These are phyloP conservation scores for Tympanuchus pallidicinctus DNA, from an alignment of 2,113 vertebrate species.

Conservation along the genomic window DNA sequence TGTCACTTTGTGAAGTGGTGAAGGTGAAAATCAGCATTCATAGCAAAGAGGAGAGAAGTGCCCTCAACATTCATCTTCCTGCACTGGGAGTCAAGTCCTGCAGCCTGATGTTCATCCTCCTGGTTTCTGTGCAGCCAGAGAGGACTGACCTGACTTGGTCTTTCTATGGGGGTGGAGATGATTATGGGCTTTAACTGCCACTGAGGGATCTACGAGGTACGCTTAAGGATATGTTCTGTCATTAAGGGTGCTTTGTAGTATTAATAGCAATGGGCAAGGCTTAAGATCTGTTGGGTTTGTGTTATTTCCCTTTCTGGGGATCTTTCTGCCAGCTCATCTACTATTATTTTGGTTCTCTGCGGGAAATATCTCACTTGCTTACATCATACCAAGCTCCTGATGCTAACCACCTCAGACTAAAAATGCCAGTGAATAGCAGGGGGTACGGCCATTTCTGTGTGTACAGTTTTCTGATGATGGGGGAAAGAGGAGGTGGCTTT, in stretches of 20 bases:
- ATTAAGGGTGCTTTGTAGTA: not conserved
- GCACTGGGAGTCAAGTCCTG: rapidly evolving
- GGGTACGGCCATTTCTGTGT: not conserved
- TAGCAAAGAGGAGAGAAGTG: not conserved
- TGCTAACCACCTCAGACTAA: not conserved
- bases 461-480: not conserved
- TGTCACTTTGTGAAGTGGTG: rapidly evolving
- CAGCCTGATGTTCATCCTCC: not conserved
- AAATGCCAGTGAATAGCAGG: slow-evolving; percentile 11
- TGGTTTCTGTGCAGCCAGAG: not conserved
- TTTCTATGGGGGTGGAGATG: not conserved
- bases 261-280: not conserved
- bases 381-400: not conserved
- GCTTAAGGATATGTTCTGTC: not conserved
- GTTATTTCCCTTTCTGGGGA: not conserved
- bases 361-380: not conserved
- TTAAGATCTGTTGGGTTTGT: not conserved
- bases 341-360: slow-evolving; percentile 24
- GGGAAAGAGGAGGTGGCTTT: not conserved
- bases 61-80: not conserved
- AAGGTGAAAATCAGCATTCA: rapidly evolving
- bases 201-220: not conserved
- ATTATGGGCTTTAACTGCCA: not conserved
- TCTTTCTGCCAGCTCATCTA: slow-evolving; percentile 15
- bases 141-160: not conserved